A percentile compares a stretch with the other conserved stretches of the same genome.
phyloP scores from a whole-genome alignment of 2,888 invertebrate species.

The Malacosoma neustria region DNA sequence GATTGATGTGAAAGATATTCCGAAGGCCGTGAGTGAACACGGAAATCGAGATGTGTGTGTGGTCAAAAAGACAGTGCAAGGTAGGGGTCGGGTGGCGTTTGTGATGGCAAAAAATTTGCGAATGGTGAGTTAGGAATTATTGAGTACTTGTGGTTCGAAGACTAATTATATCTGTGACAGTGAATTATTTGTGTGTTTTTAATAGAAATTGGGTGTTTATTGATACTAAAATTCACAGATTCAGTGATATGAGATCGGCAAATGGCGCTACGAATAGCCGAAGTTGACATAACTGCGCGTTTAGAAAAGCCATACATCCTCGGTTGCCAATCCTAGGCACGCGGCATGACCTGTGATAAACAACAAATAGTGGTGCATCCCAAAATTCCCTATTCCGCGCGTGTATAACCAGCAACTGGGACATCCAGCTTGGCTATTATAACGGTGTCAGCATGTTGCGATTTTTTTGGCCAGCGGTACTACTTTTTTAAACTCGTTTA shows the following conservation, averaged over 20 bases:
- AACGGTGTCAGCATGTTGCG: constrained; percentile 77
- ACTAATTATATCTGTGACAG: constrained; percentile 53
- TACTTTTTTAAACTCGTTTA: constrained; percentile 76
- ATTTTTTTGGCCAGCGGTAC: constrained; percentile 76
- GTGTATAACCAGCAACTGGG: constrained; percentile 67
- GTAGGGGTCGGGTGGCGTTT: constrained; percentile 86
- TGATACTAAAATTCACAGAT: constrained; percentile 58
- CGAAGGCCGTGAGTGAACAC: constrained; percentile 79
- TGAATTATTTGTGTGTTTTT: constrained; percentile 54
- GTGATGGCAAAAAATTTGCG: constrained; percentile 86
- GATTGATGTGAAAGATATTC: constrained; percentile 79
- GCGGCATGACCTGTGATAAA: constrained; percentile 58
- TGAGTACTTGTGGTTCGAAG: constrained; percentile 46
- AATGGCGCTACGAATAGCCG: constrained; percentile 74
- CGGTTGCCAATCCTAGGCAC: constrained; percentile 51
- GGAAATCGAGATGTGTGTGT: constrained; percentile 76
- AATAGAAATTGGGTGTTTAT: constrained; percentile 56
- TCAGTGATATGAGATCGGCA: constrained; percentile 68
- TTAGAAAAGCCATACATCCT: constrained; percentile 62
- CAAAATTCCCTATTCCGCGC: constrained; percentile 54
- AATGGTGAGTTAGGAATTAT: constrained; percentile 81
- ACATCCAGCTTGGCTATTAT: constrained; percentile 75
- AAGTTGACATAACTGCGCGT: constrained; percentile 75
- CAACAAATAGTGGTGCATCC: constrained; percentile 63
- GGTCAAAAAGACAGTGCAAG: constrained; percentile 81